These are phyloP conservation scores for Eupithecia dodoneata DNA, from an alignment of 2,888 invertebrate species.

Conservation along the genomic window DNA sequence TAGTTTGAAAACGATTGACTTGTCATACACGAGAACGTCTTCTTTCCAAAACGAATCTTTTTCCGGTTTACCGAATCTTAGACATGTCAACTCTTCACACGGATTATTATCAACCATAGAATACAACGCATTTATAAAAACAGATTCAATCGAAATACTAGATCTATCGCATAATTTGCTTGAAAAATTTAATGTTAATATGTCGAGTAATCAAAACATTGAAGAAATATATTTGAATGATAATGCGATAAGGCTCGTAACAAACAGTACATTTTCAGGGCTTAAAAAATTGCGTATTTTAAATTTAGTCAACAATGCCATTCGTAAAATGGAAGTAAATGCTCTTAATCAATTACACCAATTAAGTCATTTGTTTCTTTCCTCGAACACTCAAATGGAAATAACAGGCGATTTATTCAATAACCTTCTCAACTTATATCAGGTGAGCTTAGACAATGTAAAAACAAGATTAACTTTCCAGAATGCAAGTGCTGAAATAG, in stretches of 20 bases:
- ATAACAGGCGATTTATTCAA: conserved; percentile 38
- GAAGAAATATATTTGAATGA: conserved; percentile 42
- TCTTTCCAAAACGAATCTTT: conserved; percentile 38
- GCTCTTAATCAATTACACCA: conserved; percentile 29
- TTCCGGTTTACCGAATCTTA: conserved; percentile 31
- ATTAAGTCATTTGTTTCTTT: conserved; percentile 39
- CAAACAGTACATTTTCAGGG: conserved; percentile 37
- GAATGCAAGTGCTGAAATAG: conserved; percentile 29
- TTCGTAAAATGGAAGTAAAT: conserved; percentile 33
- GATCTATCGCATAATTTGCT: conserved; percentile 43
- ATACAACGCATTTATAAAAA: conserved; percentile 38
- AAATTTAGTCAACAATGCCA: conserved; percentile 40
- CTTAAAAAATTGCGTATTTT: conserved; percentile 36
- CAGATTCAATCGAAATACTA: conserved; percentile 37
- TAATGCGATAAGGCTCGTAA: conserved; percentile 38
- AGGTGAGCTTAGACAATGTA: conserved; percentile 36
- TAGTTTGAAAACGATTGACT: conserved; percentile 33
- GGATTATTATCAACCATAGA: conserved; percentile 39
- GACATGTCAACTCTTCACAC: conserved; percentile 38
- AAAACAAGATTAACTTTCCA: conserved; percentile 38
- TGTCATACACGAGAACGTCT: conserved; percentile 29
- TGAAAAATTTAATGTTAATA: conserved; percentile 40
- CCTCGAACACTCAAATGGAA: conserved; percentile 36
- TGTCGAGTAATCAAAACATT: conserved; percentile 34
- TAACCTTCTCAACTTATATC: conserved; percentile 35